Conservation (phyloP, 2,797 vertebrate species). For the Protosalanx chinensis region DNA sequence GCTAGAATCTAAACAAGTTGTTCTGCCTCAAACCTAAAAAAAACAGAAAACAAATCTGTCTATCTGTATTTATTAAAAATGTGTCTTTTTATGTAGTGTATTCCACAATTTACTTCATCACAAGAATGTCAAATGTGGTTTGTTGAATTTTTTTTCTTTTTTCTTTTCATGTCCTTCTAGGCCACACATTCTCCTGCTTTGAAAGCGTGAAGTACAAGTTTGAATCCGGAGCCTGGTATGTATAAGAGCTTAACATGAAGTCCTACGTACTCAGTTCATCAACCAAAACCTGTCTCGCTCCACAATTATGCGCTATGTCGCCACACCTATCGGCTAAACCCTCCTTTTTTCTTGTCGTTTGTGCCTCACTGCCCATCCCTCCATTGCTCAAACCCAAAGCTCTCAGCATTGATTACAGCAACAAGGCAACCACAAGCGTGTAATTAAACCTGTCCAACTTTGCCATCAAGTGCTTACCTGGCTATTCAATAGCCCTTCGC, state of each 20-base stretch:
- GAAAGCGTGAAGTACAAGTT: slow-evolving; percentile 93
- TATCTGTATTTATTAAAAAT: background rate
- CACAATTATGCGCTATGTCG: slow-evolving; percentile 12
- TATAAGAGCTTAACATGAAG: slow-evolving; percentile 33
- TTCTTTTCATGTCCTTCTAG: slow-evolving; percentile 62
- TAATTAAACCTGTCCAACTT: slow-evolving; percentile 69
- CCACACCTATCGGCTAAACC: slow-evolving; percentile 35
- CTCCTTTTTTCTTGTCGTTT: slow-evolving; percentile 29
- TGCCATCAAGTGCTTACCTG: slow-evolving; percentile 67
- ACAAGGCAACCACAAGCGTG: slow-evolving; percentile 55
- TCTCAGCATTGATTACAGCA: slow-evolving; percentile 61
- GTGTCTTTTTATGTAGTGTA: background rate
- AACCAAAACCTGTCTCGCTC: slow-evolving; percentile 4
- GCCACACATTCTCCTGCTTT: slow-evolving; percentile 78
- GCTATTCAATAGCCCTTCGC: slow-evolving; percentile 54
- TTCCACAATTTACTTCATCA: background rate
- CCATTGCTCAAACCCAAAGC: slow-evolving; percentile 27
- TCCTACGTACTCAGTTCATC: background rate
- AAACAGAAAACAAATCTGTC: background rate
- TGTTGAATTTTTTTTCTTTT: background rate
- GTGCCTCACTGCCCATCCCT: slow-evolving; percentile 23
- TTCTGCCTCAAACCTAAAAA: slow-evolving; percentile 1
- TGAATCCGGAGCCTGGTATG: slow-evolving; percentile 93
- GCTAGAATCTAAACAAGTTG: slow-evolving; percentile 12
- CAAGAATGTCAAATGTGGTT: background rate